Evolutionary conservation across 2,797 vertebrate genomes (phyloP).

Genomic region (Pyrocephalus nanus): DNA sequence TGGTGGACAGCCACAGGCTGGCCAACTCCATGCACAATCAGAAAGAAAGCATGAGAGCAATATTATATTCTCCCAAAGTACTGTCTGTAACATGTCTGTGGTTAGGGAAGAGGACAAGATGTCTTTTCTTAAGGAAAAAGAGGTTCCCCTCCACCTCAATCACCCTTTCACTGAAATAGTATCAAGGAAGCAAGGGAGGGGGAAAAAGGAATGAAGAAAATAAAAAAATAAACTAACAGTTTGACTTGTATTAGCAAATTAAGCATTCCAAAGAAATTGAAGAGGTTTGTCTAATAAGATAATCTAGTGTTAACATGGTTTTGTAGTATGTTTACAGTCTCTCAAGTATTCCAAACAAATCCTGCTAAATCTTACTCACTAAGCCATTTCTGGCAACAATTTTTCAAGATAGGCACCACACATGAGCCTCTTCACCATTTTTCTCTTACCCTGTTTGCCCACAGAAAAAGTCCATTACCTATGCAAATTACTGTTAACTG

Average conservation of each 20-base stretch:
- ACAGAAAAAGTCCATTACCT: neutral
- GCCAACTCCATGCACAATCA: constrained; percentile 73
- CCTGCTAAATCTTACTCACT: constrained; percentile 29
- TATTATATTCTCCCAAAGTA: constrained; percentile 51
- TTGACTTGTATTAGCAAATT: constrained; percentile 28
- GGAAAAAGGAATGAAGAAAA: neutral
- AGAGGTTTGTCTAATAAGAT: constrained; percentile 46
- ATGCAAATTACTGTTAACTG: neutral
- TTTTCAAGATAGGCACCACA: constrained; percentile 7
- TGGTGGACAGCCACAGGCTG: constrained; percentile 82
- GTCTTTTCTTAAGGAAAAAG: neutral
- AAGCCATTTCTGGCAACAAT: neutral
- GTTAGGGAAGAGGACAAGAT: constrained; percentile 40
- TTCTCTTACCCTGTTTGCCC: neutral
- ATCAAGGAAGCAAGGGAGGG: neutral
- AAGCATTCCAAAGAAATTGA: constrained; percentile 57
- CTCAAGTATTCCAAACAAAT: constrained; percentile 58
- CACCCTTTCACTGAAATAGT: neutral
- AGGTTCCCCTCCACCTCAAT: neutral
- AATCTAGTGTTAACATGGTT: constrained; percentile 40
- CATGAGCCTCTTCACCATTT: neutral
- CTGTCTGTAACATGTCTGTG: constrained; percentile 49
- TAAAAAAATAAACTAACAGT: neutral
- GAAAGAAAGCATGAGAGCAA: constrained; percentile 43
- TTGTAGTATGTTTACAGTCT: constrained; percentile 56